Evolutionary conservation across 2,888 invertebrate species (phyloP), one percentile per base, ranked within the genome.

Genomic region (Glomeris marginata): DNA sequence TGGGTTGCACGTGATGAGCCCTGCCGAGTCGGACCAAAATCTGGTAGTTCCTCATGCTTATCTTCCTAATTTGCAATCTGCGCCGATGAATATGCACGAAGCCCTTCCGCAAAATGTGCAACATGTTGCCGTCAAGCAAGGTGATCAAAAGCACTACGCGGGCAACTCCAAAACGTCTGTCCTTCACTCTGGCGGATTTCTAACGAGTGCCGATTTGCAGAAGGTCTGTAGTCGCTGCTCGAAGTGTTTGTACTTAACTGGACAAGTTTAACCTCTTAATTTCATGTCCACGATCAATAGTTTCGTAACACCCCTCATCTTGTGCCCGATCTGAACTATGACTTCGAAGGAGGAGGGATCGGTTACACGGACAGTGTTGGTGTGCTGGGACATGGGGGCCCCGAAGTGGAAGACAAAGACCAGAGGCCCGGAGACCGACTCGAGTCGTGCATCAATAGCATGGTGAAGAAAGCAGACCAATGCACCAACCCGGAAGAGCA

Each of bases 401-500:
- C 45, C 6, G 50, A 42, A n/a, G 42, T 41, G 22, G 44, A 8
- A 46, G 52, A 55, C 11, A 53, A 52, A 35, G 56, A 56, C 16
- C 34, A 58, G 22, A 66, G 64, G 56, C 63, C 64, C 28, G 62
- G 63, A 42, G 66, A 67, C 51, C 57, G 64, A 51, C 59, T 67
- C 51, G 67, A 66, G 55, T 62, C 62, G 16, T 63, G 66, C 50
- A 67, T 68, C 46, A 67, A 62, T 55, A 64, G 62, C 52, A 66
- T 68, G 58, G 65, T 67, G 63, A 61, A 63, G 28, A 64, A 65
- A 53, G 66, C 65, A 34, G 61, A 60, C 38, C 45, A 44, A 35
- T 49, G 49, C 33, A 34, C 50, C 20, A 64, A 63, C 40, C 60
- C 62, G 46, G 68, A 78, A 58, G 79, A 80, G 57, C 77, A 79